These are phyloP conservation scores for Chrysochloris asiatica DNA, from an alignment of 2,113 vertebrate species.

Conservation along the genomic window DNA sequence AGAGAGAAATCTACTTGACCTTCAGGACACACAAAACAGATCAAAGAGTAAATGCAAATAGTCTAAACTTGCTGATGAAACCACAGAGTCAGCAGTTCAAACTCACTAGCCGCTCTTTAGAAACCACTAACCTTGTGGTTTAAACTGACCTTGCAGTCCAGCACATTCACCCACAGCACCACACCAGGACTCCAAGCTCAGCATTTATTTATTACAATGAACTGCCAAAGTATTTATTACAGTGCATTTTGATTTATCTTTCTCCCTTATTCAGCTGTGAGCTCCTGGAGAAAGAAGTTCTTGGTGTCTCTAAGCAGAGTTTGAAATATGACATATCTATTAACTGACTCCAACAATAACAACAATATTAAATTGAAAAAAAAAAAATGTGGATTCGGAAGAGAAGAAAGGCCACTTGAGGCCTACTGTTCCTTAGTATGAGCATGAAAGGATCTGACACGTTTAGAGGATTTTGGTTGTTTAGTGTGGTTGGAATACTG, in stretches of 20 bases:
- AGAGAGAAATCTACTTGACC: background rate
- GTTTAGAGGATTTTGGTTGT: background rate
- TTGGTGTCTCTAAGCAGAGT: background rate
- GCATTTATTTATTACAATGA: background rate
- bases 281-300: background rate
- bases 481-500: fast-evolving
- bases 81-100: too few relatives aligned
- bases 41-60: background rate
- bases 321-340: background rate
- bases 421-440: background rate
- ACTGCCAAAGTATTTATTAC: background rate
- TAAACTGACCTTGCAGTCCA: too few relatives aligned
- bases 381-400: too few relatives aligned
- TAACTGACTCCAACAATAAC: too few relatives aligned
- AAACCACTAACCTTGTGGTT: too few relatives aligned
- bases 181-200: background rate
- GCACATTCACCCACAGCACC: too few relatives aligned
- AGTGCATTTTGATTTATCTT: background rate
- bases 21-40: slow-evolving; percentile 28
- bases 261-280: background rate
- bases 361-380: background rate
- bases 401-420: background rate
- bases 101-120: too few relatives aligned
- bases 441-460: background rate
- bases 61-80: slow-evolving; percentile 17